Evolutionary conservation across 2,113 vertebrate species (phyloP).

Genomic region (Collichthys lucidus): DNA sequence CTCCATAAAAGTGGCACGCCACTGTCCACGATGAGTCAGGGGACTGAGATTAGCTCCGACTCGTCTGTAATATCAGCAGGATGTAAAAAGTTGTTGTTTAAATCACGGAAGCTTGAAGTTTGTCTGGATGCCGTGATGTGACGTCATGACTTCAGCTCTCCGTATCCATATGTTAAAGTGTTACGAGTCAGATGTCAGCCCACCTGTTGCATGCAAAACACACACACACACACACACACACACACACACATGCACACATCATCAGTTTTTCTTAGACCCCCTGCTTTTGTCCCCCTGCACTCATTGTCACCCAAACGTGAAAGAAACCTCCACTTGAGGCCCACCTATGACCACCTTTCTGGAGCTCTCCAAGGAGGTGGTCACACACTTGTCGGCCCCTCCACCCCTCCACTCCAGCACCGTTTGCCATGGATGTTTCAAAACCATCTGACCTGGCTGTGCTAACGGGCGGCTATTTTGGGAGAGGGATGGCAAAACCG

Average conservation of each 20-base stretch:
- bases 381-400: conserved; percentile 53
- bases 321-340: conserved; percentile 62
- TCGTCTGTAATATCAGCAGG: too few relatives aligned
- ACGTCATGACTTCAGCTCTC: neutral
- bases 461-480: conserved; percentile 80
- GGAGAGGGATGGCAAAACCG: conserved; percentile 83
- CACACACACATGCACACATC: neutral
- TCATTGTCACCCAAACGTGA: conserved; percentile 73
- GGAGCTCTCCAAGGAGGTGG: conserved; percentile 32
- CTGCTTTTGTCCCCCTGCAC: conserved; percentile 29
- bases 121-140: neutral
- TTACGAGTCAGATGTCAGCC: conserved; percentile 14
- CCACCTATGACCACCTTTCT: conserved; percentile 37
- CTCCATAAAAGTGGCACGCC: neutral
- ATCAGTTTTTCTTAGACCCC: conserved; percentile 26
- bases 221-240: conserved; percentile 2
- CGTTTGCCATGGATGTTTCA: conserved; percentile 81
- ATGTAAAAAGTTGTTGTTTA: neutral
- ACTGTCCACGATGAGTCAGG: too few relatives aligned
- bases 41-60: too few relatives aligned
- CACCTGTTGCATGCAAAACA: conserved; percentile 32
- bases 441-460: conserved; percentile 83
- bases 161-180: conserved; percentile 9
- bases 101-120: neutral
- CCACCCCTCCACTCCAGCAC: conserved; percentile 60